Percentiles rank a stretch among this genome's conserved stretches.
phyloP scores from a whole-genome alignment of 2,797 vertebrate genomes.

The Melanotaenia nigrans region DNA sequence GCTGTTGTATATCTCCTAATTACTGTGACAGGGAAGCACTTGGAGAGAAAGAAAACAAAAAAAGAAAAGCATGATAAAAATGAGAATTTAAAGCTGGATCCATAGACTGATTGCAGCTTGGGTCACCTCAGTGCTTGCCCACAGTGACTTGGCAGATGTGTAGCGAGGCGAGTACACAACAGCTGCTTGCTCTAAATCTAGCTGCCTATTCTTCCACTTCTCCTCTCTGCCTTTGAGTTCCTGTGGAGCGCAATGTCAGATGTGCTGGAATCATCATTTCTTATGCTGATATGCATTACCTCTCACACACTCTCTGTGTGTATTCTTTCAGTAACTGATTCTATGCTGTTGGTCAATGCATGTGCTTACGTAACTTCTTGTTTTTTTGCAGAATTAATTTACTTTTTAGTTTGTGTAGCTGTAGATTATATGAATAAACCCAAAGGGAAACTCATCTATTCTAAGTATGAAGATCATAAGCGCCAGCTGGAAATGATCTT shows the following conservation, averaged over 20 bases:
- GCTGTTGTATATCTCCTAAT: not conserved
- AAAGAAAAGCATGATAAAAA: not conserved
- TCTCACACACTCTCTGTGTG: conserved; percentile 6
- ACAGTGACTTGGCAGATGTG: conserved; percentile 80
- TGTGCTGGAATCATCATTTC: conserved; percentile 72
- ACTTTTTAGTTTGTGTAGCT: conserved; percentile 1
- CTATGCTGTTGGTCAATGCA: conserved; percentile 3
- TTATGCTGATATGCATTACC: conserved; percentile 58
- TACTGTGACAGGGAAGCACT: not conserved
- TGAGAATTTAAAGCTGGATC: conserved; percentile 4
- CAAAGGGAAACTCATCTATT: conserved; percentile 26
- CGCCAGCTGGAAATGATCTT: conserved; percentile 48
- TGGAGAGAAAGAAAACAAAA: not conserved
- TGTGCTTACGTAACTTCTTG: conserved; percentile 12
- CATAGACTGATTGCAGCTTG: conserved; percentile 19
- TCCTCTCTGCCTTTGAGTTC: conserved; percentile 76
- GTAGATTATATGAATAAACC: conserved; percentile 47
- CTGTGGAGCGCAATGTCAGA: conserved; percentile 81
- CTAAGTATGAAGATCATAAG: conserved; percentile 49
- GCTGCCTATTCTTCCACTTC: conserved; percentile 65
- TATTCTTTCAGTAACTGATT: not conserved
- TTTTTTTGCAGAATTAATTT: not conserved
- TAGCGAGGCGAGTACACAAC: conserved; percentile 61
- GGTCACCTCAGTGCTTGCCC: conserved; percentile 70
- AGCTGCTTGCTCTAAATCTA: conserved; percentile 80